Conservation (phyloP, 2,797 vertebrate species). For the Acipenser transmontanus region DNA sequence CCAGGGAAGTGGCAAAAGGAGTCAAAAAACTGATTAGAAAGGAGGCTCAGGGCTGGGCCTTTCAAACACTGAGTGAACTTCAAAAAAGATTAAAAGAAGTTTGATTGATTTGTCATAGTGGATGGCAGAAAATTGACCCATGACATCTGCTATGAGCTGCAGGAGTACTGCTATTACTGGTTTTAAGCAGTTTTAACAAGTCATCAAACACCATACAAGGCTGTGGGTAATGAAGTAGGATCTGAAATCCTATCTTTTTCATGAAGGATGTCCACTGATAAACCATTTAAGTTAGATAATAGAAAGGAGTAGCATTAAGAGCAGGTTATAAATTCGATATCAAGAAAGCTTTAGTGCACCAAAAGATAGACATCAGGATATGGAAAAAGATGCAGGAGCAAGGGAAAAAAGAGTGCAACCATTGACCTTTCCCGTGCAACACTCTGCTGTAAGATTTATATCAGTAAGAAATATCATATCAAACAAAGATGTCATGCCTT, state of each 20-base stretch:
- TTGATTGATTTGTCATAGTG: conserved; percentile 26
- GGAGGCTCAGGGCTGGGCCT: conserved; percentile 18
- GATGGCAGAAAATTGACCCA: conserved; percentile 25
- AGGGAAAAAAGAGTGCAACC: no score
- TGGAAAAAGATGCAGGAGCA: no score
- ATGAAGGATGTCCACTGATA: not conserved
- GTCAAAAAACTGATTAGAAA: conserved; percentile 31
- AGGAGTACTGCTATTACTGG: conserved; percentile 27
- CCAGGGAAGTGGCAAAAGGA: conserved; percentile 23
- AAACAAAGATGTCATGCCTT: no score
- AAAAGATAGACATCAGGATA: no score
- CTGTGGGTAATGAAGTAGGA: conserved; percentile 24
- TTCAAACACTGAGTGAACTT: conserved; percentile 28
- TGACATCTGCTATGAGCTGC: conserved; percentile 22
- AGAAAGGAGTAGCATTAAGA: not conserved
- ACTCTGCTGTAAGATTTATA: no score
- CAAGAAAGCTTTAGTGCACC: not conserved
- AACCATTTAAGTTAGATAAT: not conserved
- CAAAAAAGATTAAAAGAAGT: conserved; percentile 25
- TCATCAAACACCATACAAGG: conserved; percentile 28
- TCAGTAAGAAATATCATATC: no score
- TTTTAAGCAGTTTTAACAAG: conserved; percentile 34
- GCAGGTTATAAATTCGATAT: not conserved
- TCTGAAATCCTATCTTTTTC: not conserved
- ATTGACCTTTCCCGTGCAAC: no score